Evolutionary conservation across 2,113 vertebrate genomes (phyloP), one percentile per base, ranked within the genome.

Genomic region (Nicator chloris): DNA sequence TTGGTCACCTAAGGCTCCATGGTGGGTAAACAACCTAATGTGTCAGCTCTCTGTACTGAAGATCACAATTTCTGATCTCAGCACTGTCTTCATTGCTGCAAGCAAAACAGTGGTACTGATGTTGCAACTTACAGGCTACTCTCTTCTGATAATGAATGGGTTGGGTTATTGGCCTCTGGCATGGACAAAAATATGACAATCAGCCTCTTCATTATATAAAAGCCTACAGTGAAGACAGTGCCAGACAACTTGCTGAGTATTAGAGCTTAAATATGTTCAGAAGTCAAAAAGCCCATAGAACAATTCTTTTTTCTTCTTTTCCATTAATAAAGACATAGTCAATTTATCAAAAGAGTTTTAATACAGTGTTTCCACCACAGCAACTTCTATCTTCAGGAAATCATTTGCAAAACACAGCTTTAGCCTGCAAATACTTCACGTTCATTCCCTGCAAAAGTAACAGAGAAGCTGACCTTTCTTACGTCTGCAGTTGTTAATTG

Each of bases 381-480:
- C 79, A 96, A 95, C 94, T 93, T 85, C 54, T 81, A 83, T 95
- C 95, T 97, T 91, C 94, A 76, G 94, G 94, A 97, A 92, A 95
- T 92, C 47, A 81, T 89, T 96, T 91, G 66, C 85, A 60, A 65
- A 95, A 92, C 73, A 81, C 56, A 77, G 96, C 53, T 90, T 95
- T 84, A 95, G 94, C 93, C 81, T 79, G 92, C 92, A 94, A 94
- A 95, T 92, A 68, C 93, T 96, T 96, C 65, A 92, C 85, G 56
- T 83, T 79, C 86, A 64, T 90, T 96, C 91, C 69, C 87, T 91
- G 93, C 79, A 89, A 91, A 96, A 87, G 89, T 90, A 96, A 94
- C 77, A 87, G 47, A 95, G 93, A 91, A 54, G 86, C 95, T 96
- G 97, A 97, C 96, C 96, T 97, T 95, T 91, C 96, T 91, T 96